Percentiles rank a stretch among this genome's conserved stretches.
phyloP scores from a whole-genome alignment of 2,888 invertebrate genomes.

The Apomyelois bistriatella region DNA sequence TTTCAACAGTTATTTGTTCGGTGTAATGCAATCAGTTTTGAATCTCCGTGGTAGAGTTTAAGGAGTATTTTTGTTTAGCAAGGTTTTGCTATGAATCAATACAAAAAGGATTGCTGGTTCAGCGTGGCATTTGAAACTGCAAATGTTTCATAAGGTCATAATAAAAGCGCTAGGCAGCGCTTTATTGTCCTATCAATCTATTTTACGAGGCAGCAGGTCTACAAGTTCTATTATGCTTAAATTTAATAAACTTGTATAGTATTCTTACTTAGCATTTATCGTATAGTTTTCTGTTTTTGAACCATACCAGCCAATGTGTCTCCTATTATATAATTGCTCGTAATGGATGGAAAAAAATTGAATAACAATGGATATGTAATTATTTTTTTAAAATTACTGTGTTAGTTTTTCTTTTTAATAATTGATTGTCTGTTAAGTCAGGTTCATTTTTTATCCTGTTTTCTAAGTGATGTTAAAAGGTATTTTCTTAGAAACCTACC shows the following conservation, averaged over 20 bases:
- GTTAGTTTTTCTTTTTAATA: no score
- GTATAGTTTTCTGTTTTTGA: no score
- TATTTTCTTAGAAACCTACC: no score
- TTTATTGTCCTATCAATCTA: conserved; percentile 21
- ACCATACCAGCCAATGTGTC: no score
- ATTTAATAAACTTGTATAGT: background rate
- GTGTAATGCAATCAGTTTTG: conserved; percentile 13
- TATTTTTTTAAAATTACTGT: no score
- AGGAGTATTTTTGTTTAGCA: conserved; percentile 16
- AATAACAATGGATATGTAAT: no score
- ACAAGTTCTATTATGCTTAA: background rate
- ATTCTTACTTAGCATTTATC: no score
- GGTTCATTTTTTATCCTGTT: no score
- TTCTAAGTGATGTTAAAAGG: no score
- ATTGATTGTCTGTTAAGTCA: no score
- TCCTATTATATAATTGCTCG: no score
- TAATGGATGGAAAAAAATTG: no score
- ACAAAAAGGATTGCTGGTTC: conserved; percentile 34
- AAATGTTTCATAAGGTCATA: conserved; percentile 40
- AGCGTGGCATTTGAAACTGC: conserved; percentile 29
- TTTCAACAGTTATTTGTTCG: conserved; percentile 10
- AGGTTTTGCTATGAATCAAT: conserved; percentile 33
- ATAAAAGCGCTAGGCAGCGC: conserved; percentile 21
- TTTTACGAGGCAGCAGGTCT: background rate
- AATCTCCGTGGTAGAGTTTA: conserved; percentile 15